Evolutionary conservation across 1,140 invertebrate species (phyloP).

Genomic region (Thaumetopoea pityocampa): DNA sequence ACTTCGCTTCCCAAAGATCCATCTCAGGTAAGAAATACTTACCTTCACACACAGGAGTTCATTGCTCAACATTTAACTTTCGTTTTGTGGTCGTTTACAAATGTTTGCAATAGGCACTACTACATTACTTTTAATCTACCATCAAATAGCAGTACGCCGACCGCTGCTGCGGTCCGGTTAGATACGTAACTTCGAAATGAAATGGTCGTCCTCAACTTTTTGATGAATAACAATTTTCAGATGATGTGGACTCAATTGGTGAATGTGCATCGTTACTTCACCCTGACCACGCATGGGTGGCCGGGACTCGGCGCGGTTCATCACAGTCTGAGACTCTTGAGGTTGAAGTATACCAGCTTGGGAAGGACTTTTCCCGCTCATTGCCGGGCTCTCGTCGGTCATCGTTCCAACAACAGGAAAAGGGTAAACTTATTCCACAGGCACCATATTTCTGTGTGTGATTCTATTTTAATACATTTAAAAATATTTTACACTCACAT

Average conservation of each 20-base stretch:
- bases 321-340: conserved; percentile 90
- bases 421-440: conserved; percentile 38
- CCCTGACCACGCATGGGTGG: conserved; percentile 88
- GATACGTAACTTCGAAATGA: background rate
- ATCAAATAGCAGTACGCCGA: no score
- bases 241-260: conserved; percentile 84
- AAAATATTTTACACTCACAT: no score
- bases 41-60: conserved; percentile 3
- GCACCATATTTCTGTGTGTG: no score
- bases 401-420: conserved; percentile 85
- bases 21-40: conserved; percentile 75
- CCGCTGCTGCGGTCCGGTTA: background rate
- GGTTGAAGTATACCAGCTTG: conserved; percentile 89
- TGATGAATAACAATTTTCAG: conserved; percentile 46
- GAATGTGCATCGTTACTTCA: conserved; percentile 85
- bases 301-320: conserved; percentile 85
- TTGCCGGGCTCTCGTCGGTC: conserved; percentile 88
- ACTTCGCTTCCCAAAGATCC: conserved; percentile 82
- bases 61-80: no score
- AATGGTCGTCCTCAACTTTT: background rate
- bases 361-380: conserved; percentile 89
- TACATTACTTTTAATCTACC: no score
- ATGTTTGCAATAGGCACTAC: no score
- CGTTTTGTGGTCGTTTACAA: no score
- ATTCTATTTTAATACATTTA: no score